Percentiles rank a stretch among this genome's conserved stretches.
These are phyloP conservation scores for Lophius piscatorius DNA, from an alignment of 2,113 vertebrate species.

Conservation along the genomic window DNA sequence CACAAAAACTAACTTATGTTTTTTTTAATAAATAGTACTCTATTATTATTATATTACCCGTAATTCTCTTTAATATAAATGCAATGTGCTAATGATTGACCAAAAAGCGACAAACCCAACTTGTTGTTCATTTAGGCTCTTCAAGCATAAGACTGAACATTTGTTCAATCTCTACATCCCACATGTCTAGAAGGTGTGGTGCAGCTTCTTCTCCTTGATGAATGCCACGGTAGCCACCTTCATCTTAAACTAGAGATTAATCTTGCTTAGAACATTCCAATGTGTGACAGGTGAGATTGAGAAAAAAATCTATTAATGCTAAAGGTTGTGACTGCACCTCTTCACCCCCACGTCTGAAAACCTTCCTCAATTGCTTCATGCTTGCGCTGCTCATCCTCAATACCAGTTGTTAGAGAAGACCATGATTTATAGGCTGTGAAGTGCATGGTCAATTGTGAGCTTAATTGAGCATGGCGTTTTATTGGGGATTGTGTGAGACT, in stretches of 20 bases:
- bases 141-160: conserved; percentile 15
- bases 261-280: conserved; percentile 69
- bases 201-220: conserved; percentile 52
- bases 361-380: conserved; percentile 40
- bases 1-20: not conserved
- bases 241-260: conserved; percentile 67
- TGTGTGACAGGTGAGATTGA: conserved; percentile 74
- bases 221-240: conserved; percentile 68
- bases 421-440: conserved; percentile 75
- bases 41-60: not conserved
- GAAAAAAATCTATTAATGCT: conserved; percentile 75
- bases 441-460: conserved; percentile 64
- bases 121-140: conserved; percentile 44
- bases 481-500: conserved; percentile 32
- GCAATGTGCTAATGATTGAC: not conserved
- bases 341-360: conserved; percentile 6
- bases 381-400: conserved; percentile 48
- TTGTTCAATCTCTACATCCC: not conserved
- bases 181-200: conserved; percentile 21
- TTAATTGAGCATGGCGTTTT: conserved; percentile 66
- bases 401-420: conserved; percentile 54
- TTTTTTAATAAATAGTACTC: conserved; percentile 15
- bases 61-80: not conserved
- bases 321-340: conserved; percentile 31
- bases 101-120: conserved; percentile 21